phyloP scores from a whole-genome alignment of 2,888 invertebrate genomes.

The Notodonta ziczac region DNA sequence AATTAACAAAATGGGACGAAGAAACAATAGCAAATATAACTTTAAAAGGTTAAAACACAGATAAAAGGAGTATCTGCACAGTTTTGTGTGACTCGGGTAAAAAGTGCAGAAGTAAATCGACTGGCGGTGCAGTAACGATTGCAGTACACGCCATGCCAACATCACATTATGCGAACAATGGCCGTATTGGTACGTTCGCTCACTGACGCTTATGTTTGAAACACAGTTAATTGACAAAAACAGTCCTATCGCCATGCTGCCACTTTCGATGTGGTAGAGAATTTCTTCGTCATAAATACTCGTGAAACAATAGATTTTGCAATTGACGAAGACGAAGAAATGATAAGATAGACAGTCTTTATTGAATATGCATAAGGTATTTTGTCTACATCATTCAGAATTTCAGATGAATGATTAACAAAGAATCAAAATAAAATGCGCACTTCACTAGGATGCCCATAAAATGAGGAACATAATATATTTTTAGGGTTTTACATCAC shows the following conservation, averaged over 20 bases:
- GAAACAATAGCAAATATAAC: neutral
- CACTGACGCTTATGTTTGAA: constrained; percentile 29
- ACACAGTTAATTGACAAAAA: constrained; percentile 39
- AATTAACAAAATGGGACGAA: neutral
- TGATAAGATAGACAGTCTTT: too few relatives aligned
- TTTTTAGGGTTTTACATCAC: neutral
- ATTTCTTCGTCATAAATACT: neutral
- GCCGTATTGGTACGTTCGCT: constrained; percentile 38
- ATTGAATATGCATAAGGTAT: too few relatives aligned
- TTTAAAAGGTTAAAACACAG: constrained; percentile 20
- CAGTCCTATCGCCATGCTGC: neutral
- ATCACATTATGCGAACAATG: constrained; percentile 43
- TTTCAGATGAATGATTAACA: too few relatives aligned
- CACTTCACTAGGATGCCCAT: too few relatives aligned
- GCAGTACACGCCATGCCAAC: constrained; percentile 43
- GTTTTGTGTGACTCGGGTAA: constrained; percentile 57
- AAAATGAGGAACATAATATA: neutral
- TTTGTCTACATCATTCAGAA: too few relatives aligned
- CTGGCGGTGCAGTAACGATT: constrained; percentile 33
- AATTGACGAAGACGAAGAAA: too few relatives aligned
- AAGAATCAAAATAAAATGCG: too few relatives aligned
- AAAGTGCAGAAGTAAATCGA: constrained; percentile 47
- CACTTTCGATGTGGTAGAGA: neutral
- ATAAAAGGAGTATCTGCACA: constrained; percentile 33
- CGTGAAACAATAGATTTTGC: too few relatives aligned